phyloP scores from a whole-genome alignment of 2,797 vertebrate species.

The Bufotes viridis region DNA sequence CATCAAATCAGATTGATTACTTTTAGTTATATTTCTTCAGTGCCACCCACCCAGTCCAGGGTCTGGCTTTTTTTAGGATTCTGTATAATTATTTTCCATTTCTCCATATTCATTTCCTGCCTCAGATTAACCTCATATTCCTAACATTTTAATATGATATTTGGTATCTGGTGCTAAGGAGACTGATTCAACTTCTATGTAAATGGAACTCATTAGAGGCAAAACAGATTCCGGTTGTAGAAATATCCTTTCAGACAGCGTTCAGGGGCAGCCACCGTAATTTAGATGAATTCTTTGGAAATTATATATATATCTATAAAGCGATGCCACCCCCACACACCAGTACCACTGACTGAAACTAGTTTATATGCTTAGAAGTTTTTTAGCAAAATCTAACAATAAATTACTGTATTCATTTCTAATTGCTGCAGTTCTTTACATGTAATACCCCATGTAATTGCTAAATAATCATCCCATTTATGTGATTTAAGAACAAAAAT shows the following conservation, averaged over 20 bases:
- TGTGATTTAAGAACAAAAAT: neutral
- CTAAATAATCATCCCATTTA: neutral
- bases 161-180: neutral
- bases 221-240: conserved; percentile 27
- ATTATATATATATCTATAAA: conserved; percentile 9
- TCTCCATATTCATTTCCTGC: neutral
- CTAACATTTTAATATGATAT: neutral
- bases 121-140: neutral
- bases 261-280: neutral
- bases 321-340: conserved; percentile 20
- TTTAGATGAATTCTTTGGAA: conserved; percentile 27
- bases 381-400: neutral
- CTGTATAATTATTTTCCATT: neutral
- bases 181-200: conserved; percentile 18
- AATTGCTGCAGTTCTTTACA: neutral
- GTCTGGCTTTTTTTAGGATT: neutral
- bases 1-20: neutral
- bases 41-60: neutral
- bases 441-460: neutral
- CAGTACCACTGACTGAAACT: conserved; percentile 13
- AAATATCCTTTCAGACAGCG: conserved; percentile 34
- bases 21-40: neutral
- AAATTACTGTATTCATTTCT: neutral
- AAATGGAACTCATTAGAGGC: conserved; percentile 22
- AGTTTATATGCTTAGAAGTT: conserved; percentile 17